Conservation (phyloP, 2,113 vertebrate species). For the Lontra canadensis region DNA sequence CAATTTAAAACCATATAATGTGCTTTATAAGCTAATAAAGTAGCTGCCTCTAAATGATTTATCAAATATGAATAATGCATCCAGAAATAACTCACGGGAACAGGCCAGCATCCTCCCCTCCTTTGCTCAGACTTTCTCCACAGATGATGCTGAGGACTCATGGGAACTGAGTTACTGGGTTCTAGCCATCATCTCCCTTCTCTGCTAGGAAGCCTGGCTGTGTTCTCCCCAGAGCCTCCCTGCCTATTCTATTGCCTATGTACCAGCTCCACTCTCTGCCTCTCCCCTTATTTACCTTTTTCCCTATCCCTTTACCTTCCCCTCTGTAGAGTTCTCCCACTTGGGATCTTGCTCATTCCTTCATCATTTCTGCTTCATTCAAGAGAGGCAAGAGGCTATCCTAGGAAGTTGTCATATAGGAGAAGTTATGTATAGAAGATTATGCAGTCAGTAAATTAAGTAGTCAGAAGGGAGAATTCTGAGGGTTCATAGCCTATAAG, state of each 20-base stretch:
- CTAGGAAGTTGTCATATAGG: not conserved
- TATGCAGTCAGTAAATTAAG: not conserved
- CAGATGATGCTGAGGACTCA: not conserved
- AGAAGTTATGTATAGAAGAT: not conserved
- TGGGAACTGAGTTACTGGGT: not conserved
- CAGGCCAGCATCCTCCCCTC: conserved; percentile 17
- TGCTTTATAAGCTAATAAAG: conserved; percentile 82
- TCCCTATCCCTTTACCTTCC: not conserved
- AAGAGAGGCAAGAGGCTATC: not conserved
- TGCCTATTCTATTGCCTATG: fast-evolving
- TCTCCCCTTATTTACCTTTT: not conserved
- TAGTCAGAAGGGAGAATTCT: not conserved
- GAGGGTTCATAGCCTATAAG: not conserved
- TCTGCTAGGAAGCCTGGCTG: not conserved
- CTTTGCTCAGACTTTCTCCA: not conserved
- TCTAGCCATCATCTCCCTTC: not conserved
- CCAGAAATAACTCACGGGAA: conserved; percentile 76
- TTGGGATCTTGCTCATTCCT: not conserved
- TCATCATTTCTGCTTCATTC: not conserved
- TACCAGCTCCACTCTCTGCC: not conserved
- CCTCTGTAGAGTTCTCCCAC: not conserved
- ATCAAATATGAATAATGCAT: conserved; percentile 81
- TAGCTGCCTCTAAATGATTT: conserved; percentile 78
- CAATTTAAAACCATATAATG: conserved; percentile 79
- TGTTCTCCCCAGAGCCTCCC: not conserved